Conservation (phyloP, 2,888 invertebrate genomes). For the Chelonus formosanus region DNA sequence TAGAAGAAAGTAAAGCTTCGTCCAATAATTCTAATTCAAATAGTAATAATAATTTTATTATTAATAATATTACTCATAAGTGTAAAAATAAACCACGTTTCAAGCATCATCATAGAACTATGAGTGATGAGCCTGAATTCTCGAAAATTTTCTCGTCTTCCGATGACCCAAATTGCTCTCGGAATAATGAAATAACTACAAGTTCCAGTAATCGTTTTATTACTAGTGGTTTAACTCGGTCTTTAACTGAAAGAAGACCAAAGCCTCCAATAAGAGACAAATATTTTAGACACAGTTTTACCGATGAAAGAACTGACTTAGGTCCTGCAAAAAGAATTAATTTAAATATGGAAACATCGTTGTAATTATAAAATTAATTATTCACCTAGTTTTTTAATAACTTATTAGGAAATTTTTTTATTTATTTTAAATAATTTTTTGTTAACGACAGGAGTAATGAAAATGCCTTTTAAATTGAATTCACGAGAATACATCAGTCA, state of each 20-base stretch:
- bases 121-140: slow-evolving; percentile 42
- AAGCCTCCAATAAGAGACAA: slow-evolving; percentile 52
- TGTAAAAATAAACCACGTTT: slow-evolving; percentile 19
- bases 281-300: slow-evolving; percentile 62
- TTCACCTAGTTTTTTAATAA: too few species aligned
- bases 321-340: slow-evolving; percentile 48
- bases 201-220: slow-evolving; percentile 15
- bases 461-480: background rate
- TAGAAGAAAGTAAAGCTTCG: slow-evolving; percentile 22
- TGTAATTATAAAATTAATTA: slow-evolving; percentile 51
- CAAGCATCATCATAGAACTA: slow-evolving; percentile 44
- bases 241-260: slow-evolving; percentile 67
- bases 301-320: slow-evolving; percentile 43
- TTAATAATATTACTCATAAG: slow-evolving; percentile 2
- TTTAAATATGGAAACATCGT: slow-evolving; percentile 66
- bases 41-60: slow-evolving; percentile 5
- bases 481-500: too few species aligned
- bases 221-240: slow-evolving; percentile 67
- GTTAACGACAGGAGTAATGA: too few species aligned
- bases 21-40: slow-evolving; percentile 16
- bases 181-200: background rate
- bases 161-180: slow-evolving; percentile 3
- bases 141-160: slow-evolving; percentile 26
- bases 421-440: too few species aligned
- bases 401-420: too few species aligned